A percentile compares a stretch with the other conserved stretches of the same genome.
Conservation (phyloP, 2,797 vertebrate genomes). For the Calcarius lapponicus region DNA sequence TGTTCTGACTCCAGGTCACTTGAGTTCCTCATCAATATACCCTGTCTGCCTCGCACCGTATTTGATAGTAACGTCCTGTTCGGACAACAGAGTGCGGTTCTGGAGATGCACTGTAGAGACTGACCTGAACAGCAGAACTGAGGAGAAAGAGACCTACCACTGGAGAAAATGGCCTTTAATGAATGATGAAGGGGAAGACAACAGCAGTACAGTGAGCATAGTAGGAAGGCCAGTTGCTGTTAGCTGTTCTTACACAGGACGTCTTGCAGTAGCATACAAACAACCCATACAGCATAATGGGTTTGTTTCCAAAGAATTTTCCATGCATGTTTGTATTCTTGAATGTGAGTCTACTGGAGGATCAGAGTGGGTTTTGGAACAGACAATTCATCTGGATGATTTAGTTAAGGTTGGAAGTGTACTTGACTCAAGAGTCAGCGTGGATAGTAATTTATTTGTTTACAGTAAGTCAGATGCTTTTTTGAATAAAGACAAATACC, state of each 20-base stretch:
- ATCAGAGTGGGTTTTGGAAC: conserved; percentile 98
- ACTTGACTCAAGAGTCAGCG: conserved; percentile 93
- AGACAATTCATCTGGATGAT: conserved; percentile 95
- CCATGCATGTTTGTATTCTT: conserved; percentile 98
- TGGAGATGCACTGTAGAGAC: conserved; percentile 90
- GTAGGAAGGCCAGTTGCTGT: conserved; percentile 93
- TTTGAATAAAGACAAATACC: conserved; percentile 86
- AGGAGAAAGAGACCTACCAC: conserved; percentile 77
- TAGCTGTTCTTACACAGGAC: conserved; percentile 96
- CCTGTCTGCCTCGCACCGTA: conserved; percentile 98
- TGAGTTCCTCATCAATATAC: conserved; percentile 98
- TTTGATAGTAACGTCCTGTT: conserved; percentile 94
- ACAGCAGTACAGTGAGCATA: conserved; percentile 89
- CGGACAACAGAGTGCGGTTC: conserved; percentile 92
- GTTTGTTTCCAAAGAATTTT: conserved; percentile 89
- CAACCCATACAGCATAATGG: conserved; percentile 84
- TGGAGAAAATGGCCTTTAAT: conserved; percentile 96
- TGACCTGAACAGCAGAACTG: conserved; percentile 53
- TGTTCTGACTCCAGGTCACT: conserved; percentile 83
- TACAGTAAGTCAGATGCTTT: conserved; percentile 95
- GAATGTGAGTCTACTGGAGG: conserved; percentile 99
- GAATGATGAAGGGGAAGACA: conserved; percentile 91
- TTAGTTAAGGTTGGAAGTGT: conserved; percentile 87
- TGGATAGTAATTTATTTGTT: conserved; percentile 98
- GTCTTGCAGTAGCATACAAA: conserved; percentile 95